A percentile compares a stretch with the other conserved stretches of the same genome.
phyloP scores from a whole-genome alignment of 2,888 invertebrate species.

The Parnassius mnemosyne region DNA sequence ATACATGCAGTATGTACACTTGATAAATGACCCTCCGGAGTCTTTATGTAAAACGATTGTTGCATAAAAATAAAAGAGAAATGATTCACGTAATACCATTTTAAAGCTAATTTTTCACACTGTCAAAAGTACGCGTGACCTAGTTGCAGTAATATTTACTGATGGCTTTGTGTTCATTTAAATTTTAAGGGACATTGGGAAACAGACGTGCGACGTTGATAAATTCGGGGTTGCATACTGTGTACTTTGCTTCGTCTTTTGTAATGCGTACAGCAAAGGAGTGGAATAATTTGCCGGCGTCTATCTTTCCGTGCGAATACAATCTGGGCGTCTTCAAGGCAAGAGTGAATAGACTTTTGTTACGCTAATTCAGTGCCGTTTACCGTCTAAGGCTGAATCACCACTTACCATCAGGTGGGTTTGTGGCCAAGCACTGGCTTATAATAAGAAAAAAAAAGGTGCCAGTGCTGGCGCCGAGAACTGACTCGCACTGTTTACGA shows the following conservation, averaged over 20 bases:
- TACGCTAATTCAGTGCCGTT: too few species aligned
- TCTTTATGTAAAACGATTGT: too few species aligned
- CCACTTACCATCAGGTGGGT: too few species aligned
- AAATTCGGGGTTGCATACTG: constrained; percentile 3
- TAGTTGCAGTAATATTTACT: constrained; percentile 12
- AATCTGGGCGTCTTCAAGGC: too few species aligned
- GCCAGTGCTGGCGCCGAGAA: too few species aligned
- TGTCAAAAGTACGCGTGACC: not conserved
- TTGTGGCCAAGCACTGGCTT: too few species aligned
- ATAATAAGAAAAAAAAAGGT: too few species aligned
- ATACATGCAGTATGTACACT: constrained; percentile 9
- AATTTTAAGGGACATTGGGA: constrained; percentile 22
- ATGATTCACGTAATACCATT: constrained; percentile 24
- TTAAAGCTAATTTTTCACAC: constrained; percentile 23
- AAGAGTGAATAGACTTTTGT: too few species aligned
- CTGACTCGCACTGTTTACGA: too few species aligned
- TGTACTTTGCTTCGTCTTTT: constrained; percentile 9
- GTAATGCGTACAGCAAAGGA: not conserved
- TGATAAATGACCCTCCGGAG: not conserved
- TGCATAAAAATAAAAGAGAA: constrained; percentile 14
- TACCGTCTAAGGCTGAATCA: too few species aligned
- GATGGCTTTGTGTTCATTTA: constrained; percentile 15
- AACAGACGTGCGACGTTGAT: constrained; percentile 26
- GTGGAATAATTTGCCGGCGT: too few species aligned
- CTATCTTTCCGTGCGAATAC: too few species aligned